Evolutionary conservation across 1,140 invertebrate genomes (phyloP), one percentile per base, ranked within the genome.

Genomic region (Telenomus remus): DNA sequence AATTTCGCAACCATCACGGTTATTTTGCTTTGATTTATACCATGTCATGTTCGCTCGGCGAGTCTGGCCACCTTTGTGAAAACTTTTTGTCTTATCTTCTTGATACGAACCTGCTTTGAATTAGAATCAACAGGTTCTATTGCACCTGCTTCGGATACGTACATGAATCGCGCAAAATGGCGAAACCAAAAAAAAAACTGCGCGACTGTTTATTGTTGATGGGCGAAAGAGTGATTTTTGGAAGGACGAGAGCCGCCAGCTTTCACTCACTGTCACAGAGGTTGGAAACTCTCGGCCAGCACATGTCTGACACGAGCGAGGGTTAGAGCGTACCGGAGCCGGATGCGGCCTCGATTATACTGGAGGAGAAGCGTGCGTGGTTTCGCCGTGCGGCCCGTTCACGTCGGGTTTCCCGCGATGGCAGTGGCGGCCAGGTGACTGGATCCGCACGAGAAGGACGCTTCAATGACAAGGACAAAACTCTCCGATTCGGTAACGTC

Each of bases 311-410:
- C 61, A 47, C 53, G 57, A 46, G 13, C 49, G 63, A 68, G 53
- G 55, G 70, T 44, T 61, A 48, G 11, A 47, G 55, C 44, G 57
- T 47, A 66, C 53, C 65, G 65, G 48, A 53, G 72, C 64, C 72
- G 72, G 72, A 64, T 75, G 65, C 65, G 65, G 72, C 64, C 50
- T 64, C 59, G 42, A 75, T 69, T 64, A 59, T 68, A 75, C 72
- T 75, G 72, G 59, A 57, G 54, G 46, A 64, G 59, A 64, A 14
- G 19, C 47, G 72, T 69, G 59, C 65, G 65, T 63, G 72, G 72
- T 69, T 75, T 75, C 65, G 46, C 59, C 51, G 71, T 66, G 56
- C 71, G 61, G 44, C 54, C 57, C 63, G 71, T 54, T 75, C 71
- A 63, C 59, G 71, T 47, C 50, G 43, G 51, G 53, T 64, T 57